Conservation (phyloP, 2,113 vertebrate species). For the Alces alces region DNA sequence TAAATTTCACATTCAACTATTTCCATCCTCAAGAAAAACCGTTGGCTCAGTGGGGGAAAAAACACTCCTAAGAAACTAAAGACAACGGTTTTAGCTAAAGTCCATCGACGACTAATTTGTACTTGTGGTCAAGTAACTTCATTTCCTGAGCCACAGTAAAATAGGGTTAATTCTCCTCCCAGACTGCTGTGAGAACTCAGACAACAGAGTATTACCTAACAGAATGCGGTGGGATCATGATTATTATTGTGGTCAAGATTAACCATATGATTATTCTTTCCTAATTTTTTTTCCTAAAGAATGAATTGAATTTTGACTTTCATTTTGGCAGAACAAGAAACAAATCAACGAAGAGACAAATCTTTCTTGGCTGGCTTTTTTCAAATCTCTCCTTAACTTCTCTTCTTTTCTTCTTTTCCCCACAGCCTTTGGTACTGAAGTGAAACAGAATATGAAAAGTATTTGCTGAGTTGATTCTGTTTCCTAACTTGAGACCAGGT, state of each 20-base stretch:
- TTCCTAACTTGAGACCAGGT: background rate
- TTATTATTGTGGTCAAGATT: background rate
- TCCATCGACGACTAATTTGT: background rate
- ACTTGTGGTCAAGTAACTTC: background rate
- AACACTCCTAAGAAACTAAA: background rate
- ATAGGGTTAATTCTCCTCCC: background rate
- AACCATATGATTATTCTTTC: background rate
- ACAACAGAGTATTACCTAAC: background rate
- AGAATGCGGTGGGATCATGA: background rate
- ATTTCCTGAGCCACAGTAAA: background rate
- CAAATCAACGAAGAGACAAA: background rate
- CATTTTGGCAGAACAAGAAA: background rate
- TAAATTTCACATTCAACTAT: background rate
- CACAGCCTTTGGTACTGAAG: background rate
- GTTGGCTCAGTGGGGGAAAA: background rate
- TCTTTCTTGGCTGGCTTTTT: background rate
- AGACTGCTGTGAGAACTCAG: background rate
- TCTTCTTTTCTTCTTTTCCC: background rate
- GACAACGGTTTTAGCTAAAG: background rate
- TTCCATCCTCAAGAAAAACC: background rate
- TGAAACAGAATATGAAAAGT: background rate
- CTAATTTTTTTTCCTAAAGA: background rate
- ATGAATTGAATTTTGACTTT: background rate
- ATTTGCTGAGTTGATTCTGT: background rate
- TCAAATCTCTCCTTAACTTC: background rate